A percentile compares a stretch with the other conserved stretches of the same genome.
Evolutionary conservation across 2,888 invertebrate species (phyloP).

Genomic region (Cataglyphis cursor): DNA sequence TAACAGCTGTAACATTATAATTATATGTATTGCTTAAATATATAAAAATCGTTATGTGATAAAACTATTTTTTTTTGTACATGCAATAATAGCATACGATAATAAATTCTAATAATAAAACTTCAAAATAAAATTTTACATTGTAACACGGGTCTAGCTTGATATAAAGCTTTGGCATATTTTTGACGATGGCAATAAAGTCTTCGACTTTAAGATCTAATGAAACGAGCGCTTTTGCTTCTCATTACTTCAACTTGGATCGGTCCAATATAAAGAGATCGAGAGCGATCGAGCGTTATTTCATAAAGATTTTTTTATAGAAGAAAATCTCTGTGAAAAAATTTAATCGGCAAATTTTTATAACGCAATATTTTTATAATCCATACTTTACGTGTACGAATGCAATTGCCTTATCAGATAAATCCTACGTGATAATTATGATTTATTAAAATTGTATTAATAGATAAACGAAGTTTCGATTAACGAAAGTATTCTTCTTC

Average conservation of each 20-base stretch:
- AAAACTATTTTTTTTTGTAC: neutral
- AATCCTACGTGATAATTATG: neutral
- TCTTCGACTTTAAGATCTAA: constrained; percentile 35
- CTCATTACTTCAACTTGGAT: constrained; percentile 37
- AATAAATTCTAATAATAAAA: neutral
- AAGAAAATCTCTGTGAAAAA: neutral
- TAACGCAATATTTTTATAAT: neutral
- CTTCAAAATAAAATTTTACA: neutral
- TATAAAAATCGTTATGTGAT: neutral
- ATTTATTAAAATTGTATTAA: neutral
- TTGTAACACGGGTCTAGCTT: neutral
- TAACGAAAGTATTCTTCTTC: neutral
- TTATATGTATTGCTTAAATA: neutral
- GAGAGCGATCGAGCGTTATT: constrained; percentile 40
- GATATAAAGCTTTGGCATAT: constrained; percentile 2
- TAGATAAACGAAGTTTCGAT: neutral
- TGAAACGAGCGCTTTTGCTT: constrained; percentile 6
- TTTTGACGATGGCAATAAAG: neutral
- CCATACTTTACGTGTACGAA: neutral
- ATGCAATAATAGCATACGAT: neutral
- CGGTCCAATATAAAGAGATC: constrained; percentile 4
- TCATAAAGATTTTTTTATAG: neutral
- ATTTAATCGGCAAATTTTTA: neutral
- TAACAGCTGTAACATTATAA: too few species aligned
- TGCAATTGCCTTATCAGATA: neutral